Base-by-base conservation (phyloP, 2,113 vertebrate genomes). In the Tauraco erythrolophus region DNA sequence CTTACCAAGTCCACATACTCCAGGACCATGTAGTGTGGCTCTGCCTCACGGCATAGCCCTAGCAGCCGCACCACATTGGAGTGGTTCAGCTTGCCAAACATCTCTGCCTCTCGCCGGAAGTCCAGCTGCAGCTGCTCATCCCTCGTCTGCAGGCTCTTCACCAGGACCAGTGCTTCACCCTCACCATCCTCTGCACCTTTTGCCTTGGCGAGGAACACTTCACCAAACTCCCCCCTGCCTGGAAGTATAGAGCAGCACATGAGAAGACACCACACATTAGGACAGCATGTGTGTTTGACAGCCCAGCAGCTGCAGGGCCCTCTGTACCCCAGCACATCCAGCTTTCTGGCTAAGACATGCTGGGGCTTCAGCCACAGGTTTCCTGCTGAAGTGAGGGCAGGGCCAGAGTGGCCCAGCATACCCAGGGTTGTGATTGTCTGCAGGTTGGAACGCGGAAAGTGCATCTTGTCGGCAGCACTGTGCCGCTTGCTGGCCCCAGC, bases 1-100 rank as follows among this genome's bases (percentile, higher is more conserved):
- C 97, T 88, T 98, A 99, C 99, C 99, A 99, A 98, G 96, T 99
- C 99, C 50, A 99, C 99, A 6, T 99, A 99, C 96, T 99, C 99
- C 94, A 99, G 98, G 94, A 99, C 98, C 98, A 99, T 99, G 98
- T 99, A 99, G 96, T 99, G 99, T 0, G 99, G 99, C 88, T 99
- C 99, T 0, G 98, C 97, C 95, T 99, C 99, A 0, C 98, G 98
- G 92, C 99, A 99, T 92, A 99, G 98, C 37, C 99, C 99, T 97
- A 99, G 92, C 64, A 99, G 98, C 37, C 98, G 98, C 81, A 98
- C 99, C 16, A 99, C 98, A 0, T 99, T 99, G 96, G 98, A 54
- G 27, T 99, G 99, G 95, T 98, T 99, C 88, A 99, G 98, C 97
- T 99, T 99, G 94, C 98, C 98, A 22, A 99, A 99, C 99, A 99